Evolutionary conservation across 2,113 vertebrate genomes (phyloP).

Genomic region (Piprites chloris): DNA sequence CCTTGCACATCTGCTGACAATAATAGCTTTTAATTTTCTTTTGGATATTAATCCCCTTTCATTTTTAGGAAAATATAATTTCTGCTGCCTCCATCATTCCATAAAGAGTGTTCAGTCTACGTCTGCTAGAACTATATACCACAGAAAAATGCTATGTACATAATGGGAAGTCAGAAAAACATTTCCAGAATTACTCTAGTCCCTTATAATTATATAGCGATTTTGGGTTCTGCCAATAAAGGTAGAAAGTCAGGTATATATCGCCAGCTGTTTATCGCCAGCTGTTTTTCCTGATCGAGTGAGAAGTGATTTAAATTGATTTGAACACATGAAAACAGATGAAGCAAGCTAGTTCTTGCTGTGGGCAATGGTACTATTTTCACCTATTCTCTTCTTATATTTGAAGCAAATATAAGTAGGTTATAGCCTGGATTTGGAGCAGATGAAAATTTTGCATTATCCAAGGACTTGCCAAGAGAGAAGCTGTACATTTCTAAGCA

Average conservation of each 20-base stretch:
- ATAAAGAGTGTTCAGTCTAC: not conserved
- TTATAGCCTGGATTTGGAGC: not conserved
- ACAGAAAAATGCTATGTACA: not conserved
- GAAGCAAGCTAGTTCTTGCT: not conserved
- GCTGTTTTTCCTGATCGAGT: not conserved
- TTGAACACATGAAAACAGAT: not conserved
- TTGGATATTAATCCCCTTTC: constrained; percentile 21
- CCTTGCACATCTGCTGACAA: not conserved
- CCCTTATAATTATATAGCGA: not conserved
- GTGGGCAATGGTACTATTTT: not conserved
- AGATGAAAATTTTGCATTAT: not conserved
- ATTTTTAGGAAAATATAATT: constrained; percentile 40
- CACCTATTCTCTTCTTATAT: not conserved
- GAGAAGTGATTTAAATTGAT: not conserved
- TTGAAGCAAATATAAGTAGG: not conserved
- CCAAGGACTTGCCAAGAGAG: not conserved
- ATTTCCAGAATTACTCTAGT: not conserved
- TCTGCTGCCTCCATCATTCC: constrained; percentile 4
- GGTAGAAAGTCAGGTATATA: not conserved
- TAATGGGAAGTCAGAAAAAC: constrained; percentile 14
- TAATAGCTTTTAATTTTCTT: not conserved
- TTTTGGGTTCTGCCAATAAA: not conserved
- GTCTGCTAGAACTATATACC: not conserved
- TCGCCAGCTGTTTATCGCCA: not conserved
- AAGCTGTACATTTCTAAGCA: not conserved